phyloP scores from a whole-genome alignment of 2,113 vertebrate genomes.

The Aspidoscelis tigris region DNA sequence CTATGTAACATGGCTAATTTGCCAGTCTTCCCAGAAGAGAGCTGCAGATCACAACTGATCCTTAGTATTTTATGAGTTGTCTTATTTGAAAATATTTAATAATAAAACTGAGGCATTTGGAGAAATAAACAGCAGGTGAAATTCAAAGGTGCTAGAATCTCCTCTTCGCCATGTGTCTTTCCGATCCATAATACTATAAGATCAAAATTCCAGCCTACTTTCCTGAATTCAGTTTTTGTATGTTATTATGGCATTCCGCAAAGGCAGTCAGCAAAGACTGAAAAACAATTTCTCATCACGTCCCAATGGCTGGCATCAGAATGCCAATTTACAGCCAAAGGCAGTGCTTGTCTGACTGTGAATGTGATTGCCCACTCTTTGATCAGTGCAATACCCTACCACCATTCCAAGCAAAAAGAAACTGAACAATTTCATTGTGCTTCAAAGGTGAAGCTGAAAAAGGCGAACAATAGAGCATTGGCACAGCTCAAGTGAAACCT shows the following conservation, averaged over 20 bases:
- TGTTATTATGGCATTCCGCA: slow-evolving; percentile 27
- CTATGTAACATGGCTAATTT: not conserved
- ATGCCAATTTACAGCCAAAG: slow-evolving; percentile 45
- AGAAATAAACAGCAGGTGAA: not conserved
- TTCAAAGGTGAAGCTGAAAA: slow-evolving; percentile 25
- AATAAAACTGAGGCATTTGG: not conserved
- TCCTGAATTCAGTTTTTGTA: slow-evolving; percentile 24
- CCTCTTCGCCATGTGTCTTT: not conserved
- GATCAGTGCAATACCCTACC: slow-evolving; percentile 27
- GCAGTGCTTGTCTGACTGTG: slow-evolving; percentile 39
- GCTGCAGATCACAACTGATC: not conserved
- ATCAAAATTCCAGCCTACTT: slow-evolving; percentile 12
- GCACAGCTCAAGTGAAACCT: slow-evolving; percentile 1
- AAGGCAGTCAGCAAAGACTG: slow-evolving; percentile 29
- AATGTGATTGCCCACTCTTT: slow-evolving; percentile 43
- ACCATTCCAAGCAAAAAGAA: not conserved
- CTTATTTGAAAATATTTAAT: slow-evolving; percentile 3
- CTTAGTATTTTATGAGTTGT: not conserved
- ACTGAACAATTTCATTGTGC: not conserved
- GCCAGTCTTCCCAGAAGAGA: not conserved
- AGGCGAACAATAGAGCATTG: not conserved
- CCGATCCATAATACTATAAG: not conserved
- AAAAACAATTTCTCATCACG: slow-evolving; percentile 35
- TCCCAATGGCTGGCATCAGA: slow-evolving; percentile 35
- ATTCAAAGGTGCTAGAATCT: not conserved